Conservation (phyloP, 2,113 vertebrate genomes). For the rat (Rattus norvegicus) region GRCr8 NC_086033.1:94325501-94326000, state of each 20-base stretch:
- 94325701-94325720: neutral
- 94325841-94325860: neutral
- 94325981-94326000: neutral
- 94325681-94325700: neutral
- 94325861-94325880: neutral
- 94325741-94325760: neutral
- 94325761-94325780: neutral
- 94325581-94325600: neutral
- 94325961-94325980: neutral
- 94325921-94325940: neutral
- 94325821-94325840: neutral
- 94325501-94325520: neutral
- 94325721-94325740: too few relatives aligned
- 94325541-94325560: too few relatives aligned
- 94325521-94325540: neutral
- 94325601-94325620: fast-evolving
- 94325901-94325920: neutral
- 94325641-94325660: too few relatives aligned
- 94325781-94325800: neutral
- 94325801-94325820: neutral
- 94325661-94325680: neutral
- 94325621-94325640: too few relatives aligned
- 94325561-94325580: too few relatives aligned
- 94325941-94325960: neutral
- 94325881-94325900: neutral